Conservation (phyloP, 2,113 vertebrate species). For the Pagrus major region DNA sequence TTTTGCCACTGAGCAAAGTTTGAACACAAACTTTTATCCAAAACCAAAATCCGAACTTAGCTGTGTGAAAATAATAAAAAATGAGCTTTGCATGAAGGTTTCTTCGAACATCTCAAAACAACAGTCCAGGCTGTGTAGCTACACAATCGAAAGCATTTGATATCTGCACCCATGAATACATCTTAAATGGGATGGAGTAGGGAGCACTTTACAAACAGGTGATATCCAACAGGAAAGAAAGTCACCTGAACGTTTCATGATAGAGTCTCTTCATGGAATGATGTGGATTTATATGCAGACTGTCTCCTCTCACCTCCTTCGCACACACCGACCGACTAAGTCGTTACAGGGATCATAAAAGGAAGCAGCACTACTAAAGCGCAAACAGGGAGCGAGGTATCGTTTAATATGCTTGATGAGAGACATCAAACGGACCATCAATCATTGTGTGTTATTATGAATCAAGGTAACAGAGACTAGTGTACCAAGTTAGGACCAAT, state of each 20-base stretch:
- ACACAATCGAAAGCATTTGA: background rate
- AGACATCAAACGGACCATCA: background rate
- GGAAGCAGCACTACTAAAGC: background rate
- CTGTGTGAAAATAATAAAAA: background rate
- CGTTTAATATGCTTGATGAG: background rate
- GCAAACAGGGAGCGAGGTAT: background rate
- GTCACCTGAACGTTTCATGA: background rate
- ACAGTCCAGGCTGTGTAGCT: background rate
- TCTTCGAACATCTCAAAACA: background rate
- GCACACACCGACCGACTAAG: background rate
- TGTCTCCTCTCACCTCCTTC: background rate
- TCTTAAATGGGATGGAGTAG: background rate
- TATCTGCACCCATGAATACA: background rate
- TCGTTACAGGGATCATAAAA: conserved; percentile 8
- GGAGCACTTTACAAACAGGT: background rate
- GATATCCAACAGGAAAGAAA: background rate
- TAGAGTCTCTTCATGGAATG: background rate
- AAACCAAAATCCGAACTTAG: background rate
- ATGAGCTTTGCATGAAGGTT: too few relatives aligned
- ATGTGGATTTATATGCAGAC: background rate
- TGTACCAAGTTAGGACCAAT: background rate
- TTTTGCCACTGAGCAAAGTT: background rate
- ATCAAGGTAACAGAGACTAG: background rate
- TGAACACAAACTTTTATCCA: background rate
- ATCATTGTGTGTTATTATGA: background rate